These are phyloP conservation scores for Lepidurus apus DNA, from an alignment of 1,140 invertebrate species.

Conservation along the genomic window DNA sequence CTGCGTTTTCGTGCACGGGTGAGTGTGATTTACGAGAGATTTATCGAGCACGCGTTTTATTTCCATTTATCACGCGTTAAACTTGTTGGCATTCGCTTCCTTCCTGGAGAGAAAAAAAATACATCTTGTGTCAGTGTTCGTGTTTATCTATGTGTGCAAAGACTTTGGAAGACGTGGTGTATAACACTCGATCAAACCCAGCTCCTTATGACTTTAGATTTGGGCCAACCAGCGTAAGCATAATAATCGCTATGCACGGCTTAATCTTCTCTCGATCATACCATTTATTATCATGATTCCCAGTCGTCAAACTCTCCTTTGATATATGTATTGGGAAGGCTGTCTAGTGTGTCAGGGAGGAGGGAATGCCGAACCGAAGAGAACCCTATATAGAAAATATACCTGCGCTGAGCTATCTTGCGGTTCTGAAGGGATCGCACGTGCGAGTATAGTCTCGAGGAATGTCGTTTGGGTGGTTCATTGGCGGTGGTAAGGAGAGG, in stretches of 20 bases:
- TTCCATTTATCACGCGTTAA: too few species aligned
- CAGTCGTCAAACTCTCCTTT: not conserved
- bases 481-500: slow-evolving; percentile 6
- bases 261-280: not conserved
- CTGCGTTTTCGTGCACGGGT: too few species aligned
- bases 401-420: not conserved
- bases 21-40: too few species aligned
- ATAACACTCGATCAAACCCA: not conserved
- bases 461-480: slow-evolving; percentile 17
- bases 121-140: too few species aligned
- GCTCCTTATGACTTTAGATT: not conserved
- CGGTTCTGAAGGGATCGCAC: slow-evolving; percentile 16
- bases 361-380: not conserved
- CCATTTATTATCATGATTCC: not conserved
- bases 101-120: too few species aligned
- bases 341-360: not conserved
- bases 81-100: too few species aligned
- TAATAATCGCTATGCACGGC: not conserved
- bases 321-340: not conserved
- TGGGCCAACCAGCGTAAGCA: not conserved
- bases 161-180: too few species aligned
- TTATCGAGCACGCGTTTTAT: too few species aligned
- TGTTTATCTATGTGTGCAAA: too few species aligned
- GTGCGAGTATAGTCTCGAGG: slow-evolving; percentile 14
- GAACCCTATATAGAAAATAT: not conserved